Evolutionary conservation across 2,888 invertebrate genomes (phyloP), one percentile per base, ranked within the genome.

Genomic region (Hymenopus coronatus): DNA sequence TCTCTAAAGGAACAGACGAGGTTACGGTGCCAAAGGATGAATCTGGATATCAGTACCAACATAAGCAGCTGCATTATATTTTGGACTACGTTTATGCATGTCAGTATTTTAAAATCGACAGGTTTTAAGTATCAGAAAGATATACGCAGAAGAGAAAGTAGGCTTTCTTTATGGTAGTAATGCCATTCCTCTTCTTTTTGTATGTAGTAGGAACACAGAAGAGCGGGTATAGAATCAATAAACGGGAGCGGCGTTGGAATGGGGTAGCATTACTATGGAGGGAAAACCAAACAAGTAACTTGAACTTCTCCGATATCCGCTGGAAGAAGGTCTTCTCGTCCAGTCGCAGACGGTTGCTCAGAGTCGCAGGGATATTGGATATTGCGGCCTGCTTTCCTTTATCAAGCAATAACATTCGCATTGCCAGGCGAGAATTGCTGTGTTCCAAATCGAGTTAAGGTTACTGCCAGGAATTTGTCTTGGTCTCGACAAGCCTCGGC

Each of bases 231-330:
- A 86, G 86, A 86, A 86, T 86, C 86, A 86, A 86, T 86, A 86
- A 86, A 86, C 86, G 86, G 40, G 14, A 28, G 54, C 14, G 28
- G 70, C 70, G 28, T 0, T 9, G 81, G 30, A 28, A 28, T 81
- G 86, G 85, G 28, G 54, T 25, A 54, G 30, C 81, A 81, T 86
- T 86, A 25, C 86, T 86, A 30, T 81, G 86, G 86, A 86, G 81
- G 86, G 86, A 86, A 86, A 81, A 28, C 86, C 86, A 81, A 86
- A 30, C 86, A 86, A 86, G 86, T 81, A 81, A 70, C 86, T 86
- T 30, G 14, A 40, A 33, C 25, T 30, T 28, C 28, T 25, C 28
- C 86, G 86, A 86, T 86, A 15, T 46, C 85, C 27, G 85, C 85
- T 85, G 28, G 33, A 33, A 12, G 40, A 40, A 40, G 40, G 28